phyloP scores from a whole-genome alignment of 2,797 vertebrate genomes.

The Cyprinella venusta region DNA sequence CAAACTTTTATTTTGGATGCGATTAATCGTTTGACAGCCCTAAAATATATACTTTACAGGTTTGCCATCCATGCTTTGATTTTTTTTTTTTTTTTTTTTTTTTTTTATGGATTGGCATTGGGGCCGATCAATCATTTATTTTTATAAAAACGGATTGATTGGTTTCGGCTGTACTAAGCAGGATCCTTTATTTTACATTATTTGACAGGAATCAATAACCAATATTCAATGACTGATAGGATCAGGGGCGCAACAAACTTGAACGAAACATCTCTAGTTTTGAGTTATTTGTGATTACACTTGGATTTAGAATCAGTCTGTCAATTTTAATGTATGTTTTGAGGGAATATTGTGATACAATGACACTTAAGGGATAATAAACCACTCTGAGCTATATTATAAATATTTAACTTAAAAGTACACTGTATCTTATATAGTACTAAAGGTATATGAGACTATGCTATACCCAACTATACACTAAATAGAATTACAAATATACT shows the following conservation, averaged over 20 bases:
- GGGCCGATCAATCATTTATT: too few species aligned
- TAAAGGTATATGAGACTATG: not conserved
- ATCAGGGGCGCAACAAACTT: too few species aligned
- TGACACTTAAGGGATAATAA: not conserved
- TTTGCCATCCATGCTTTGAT: not conserved
- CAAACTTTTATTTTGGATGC: too few species aligned
- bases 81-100: too few species aligned
- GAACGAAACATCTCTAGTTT: not conserved
- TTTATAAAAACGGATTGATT: too few species aligned
- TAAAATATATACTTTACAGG: not conserved
- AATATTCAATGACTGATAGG: too few species aligned
- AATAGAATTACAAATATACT: not conserved
- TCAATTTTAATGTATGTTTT: not conserved
- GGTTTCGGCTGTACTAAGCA: too few species aligned
- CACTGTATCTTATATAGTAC: not conserved
- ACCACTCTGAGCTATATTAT: not conserved
- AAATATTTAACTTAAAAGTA: not conserved
- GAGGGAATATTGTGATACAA: not conserved
- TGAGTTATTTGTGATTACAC: not conserved
- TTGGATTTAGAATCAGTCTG: not conserved
- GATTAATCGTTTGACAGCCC: too few species aligned
- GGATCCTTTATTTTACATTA: too few species aligned
- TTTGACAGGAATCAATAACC: too few species aligned
- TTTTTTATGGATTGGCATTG: too few species aligned
- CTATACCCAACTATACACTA: not conserved